These are phyloP conservation scores for Nyleta sp. DNA, from an alignment of 2,888 invertebrate genomes.

Conservation along the genomic window DNA sequence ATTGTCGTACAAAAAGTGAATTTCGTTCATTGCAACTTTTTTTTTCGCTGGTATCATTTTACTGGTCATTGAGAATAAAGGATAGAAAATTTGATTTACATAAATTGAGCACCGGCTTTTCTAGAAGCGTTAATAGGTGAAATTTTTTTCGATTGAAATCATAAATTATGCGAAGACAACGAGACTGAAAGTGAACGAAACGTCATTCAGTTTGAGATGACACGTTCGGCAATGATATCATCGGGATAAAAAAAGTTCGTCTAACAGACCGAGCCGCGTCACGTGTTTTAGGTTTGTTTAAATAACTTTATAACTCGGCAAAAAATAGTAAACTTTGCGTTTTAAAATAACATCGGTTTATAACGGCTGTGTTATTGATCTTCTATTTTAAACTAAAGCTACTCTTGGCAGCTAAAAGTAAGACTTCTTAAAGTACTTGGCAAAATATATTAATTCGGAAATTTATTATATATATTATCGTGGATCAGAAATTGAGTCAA, in stretches of 20 bases:
- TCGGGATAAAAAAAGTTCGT: conserved; percentile 6
- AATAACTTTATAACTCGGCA: conserved; percentile 2
- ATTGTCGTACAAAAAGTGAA: no score
- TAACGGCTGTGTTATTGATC: conserved; percentile 28
- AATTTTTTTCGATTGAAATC: conserved; percentile 5
- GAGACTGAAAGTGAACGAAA: conserved; percentile 17
- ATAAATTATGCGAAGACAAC: conserved; percentile 3
- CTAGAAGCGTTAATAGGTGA: conserved; percentile 3
- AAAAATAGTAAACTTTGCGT: conserved; percentile 13
- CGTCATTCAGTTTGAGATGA: conserved; percentile 12
- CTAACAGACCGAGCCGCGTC: neutral
- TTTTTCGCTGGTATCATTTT: neutral
- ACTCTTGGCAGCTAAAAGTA: no score
- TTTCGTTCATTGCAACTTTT: no score
- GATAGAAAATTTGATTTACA: conserved; percentile 25
- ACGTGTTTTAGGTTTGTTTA: neutral
- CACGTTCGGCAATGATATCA: conserved; percentile 7
- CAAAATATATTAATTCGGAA: no score
- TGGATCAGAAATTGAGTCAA: no score
- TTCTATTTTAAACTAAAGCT: conserved; percentile 23
- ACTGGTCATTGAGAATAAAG: neutral
- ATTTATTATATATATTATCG: no score
- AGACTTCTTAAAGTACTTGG: no score
- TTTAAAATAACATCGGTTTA: conserved; percentile 30
- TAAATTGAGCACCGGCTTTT: conserved; percentile 8